phyloP scores from a whole-genome alignment of 2,888 invertebrate species.

The Halictus ligatus region DNA sequence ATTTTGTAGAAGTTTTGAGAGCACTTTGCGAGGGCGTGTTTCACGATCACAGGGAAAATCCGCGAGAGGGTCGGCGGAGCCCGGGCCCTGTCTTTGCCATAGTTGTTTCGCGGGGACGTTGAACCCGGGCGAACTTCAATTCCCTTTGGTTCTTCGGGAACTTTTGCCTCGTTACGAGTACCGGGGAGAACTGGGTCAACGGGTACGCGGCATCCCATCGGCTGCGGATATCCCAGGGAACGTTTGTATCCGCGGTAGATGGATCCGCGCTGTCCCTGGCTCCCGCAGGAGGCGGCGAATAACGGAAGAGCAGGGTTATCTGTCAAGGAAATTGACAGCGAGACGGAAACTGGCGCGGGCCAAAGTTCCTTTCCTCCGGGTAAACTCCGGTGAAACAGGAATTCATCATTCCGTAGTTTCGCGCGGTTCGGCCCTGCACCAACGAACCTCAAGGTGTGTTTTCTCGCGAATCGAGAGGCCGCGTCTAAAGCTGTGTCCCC shows the following conservation, averaged over 20 bases:
- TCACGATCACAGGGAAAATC: background rate
- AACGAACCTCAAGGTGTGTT: background rate
- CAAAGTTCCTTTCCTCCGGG: slow-evolving; percentile 44
- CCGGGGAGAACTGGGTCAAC: slow-evolving; percentile 33
- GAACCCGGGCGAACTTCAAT: slow-evolving; percentile 12
- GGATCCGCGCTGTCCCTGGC: slow-evolving; percentile 30
- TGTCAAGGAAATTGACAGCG: slow-evolving; percentile 64
- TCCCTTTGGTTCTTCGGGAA: background rate
- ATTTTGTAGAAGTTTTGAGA: background rate
- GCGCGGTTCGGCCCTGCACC: background rate
- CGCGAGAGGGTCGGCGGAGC: background rate
- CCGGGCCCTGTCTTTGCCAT: background rate
- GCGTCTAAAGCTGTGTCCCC: background rate
- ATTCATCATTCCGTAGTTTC: slow-evolving; percentile 40
- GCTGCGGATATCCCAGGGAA: slow-evolving; percentile 8
- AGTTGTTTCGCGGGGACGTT: slow-evolving; percentile 13
- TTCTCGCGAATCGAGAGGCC: background rate
- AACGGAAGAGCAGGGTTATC: slow-evolving; percentile 55
- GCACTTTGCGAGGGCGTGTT: background rate
- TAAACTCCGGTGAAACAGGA: slow-evolving; percentile 30
- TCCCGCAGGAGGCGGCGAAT: slow-evolving; percentile 34
- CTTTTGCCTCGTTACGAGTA: slow-evolving; percentile 16
- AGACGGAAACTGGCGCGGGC: slow-evolving; percentile 39
- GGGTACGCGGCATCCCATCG: slow-evolving; percentile 14
- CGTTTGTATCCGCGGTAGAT: slow-evolving; percentile 26